Evolutionary conservation across 2,113 vertebrate genomes (phyloP).

Genomic region (Vidua macroura): DNA sequence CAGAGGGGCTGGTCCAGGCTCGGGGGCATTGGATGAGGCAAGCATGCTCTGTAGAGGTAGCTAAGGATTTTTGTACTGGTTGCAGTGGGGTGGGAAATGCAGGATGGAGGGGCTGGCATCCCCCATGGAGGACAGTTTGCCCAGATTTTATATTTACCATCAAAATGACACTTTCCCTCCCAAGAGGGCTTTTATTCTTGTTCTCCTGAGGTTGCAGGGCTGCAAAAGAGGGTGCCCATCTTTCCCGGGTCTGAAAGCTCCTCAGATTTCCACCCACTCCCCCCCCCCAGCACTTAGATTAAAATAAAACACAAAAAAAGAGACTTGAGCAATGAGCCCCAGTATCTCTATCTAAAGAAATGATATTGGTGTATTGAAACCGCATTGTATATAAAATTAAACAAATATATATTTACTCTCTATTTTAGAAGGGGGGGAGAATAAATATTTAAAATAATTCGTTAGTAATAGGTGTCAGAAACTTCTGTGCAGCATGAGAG

Average conservation of each 20-base stretch:
- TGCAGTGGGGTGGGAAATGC: background rate
- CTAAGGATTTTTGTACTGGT: conserved; percentile 14
- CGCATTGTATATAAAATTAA: conserved; percentile 74
- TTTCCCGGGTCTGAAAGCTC: background rate
- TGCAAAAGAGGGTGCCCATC: background rate
- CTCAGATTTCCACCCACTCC: background rate
- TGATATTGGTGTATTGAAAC: conserved; percentile 59
- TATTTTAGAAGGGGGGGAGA: conserved; percentile 74
- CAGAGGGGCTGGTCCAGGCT: background rate
- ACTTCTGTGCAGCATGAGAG: conserved; percentile 47
- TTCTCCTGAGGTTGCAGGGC: background rate
- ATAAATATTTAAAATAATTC: conserved; percentile 64
- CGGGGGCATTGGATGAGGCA: background rate
- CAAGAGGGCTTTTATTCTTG: background rate
- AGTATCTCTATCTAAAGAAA: conserved; percentile 48
- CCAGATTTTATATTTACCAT: background rate
- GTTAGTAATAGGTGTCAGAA: conserved; percentile 57
- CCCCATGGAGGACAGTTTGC: background rate
- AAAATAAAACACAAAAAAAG: background rate
- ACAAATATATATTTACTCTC: conserved; percentile 75
- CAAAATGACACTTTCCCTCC: background rate
- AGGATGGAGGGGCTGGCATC: background rate
- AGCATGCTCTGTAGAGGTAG: conserved; percentile 43
- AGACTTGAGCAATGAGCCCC: background rate
- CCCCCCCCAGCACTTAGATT: background rate